Base-by-base conservation (phyloP, 2,888 invertebrate species). In the Eilema caniola region DNA sequence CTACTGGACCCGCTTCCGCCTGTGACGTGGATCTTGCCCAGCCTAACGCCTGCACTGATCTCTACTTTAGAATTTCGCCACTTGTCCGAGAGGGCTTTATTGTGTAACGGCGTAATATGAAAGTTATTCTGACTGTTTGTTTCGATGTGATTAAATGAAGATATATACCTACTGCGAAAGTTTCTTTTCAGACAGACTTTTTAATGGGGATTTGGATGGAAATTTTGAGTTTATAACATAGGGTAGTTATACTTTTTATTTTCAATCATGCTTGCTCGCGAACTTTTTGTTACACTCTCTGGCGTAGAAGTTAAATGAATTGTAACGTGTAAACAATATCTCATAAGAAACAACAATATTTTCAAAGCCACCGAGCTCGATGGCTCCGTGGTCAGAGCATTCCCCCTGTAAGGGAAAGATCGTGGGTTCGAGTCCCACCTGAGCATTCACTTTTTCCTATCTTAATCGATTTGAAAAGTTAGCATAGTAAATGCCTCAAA, bases 41-140 rank as follows among this genome's bases (percentile, higher is more conserved):
- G 63, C 70, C 73, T 74, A 72, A 79, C 76, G 80, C 77, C 78
- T 81, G 73, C 70, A 67, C 83, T 80, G 79, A 83, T 83, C 82
- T 79, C 79, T 81, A 79, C 84, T 84, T 84, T 77, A 81, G 77
- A 84, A 80, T 81, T 78, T 78, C 78, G 73, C 83, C 79, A 83
- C 82, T 82, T 82, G 82, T 84, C 80, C 84, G 74, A 76, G 74
- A 76, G 78, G 81, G 81, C 82, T 82, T 83, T 81, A 80, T 83
- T 79, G 74, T 82, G 79, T 82, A 74, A 79, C 78, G 76, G 74
- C 71, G 77, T 82, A 79, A 82, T 82, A 79, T 81, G 74, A 77
- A 79, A 82, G 79, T 82, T 82, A 75, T 74, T 75, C 62, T 77
- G 79, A 82, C 75, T 79, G 80, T 80, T 76, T 80, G 77, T 74